Conservation (phyloP, 2,797 vertebrate species). For the Oceanodroma leucorhoa region DNA sequence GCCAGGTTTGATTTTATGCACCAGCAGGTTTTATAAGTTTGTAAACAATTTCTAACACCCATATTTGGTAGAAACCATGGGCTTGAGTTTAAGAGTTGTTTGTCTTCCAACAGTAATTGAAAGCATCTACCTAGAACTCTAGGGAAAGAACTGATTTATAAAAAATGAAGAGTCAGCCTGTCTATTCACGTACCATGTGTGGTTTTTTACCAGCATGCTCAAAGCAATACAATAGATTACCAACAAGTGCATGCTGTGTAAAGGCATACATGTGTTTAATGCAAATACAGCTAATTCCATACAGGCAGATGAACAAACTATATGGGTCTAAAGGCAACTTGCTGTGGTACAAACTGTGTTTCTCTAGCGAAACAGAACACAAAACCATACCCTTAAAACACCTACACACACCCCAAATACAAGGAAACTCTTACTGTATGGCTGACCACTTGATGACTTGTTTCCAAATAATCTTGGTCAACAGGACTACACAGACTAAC, state of each 20-base stretch:
- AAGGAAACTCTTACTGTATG: background rate
- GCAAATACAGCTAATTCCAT: background rate
- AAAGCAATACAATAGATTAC: background rate
- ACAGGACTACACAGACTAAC: background rate
- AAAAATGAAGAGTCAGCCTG: background rate
- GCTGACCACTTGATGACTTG: background rate
- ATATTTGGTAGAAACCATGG: background rate
- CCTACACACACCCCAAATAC: background rate
- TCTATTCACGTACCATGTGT: background rate
- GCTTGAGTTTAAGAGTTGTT: background rate
- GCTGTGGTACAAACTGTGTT: background rate
- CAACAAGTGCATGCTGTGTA: background rate
- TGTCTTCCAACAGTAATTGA: background rate
- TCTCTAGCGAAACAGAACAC: background rate
- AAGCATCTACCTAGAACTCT: background rate
- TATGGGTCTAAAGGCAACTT: background rate
- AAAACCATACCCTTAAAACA: background rate
- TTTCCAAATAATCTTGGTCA: background rate
- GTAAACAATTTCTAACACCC: background rate
- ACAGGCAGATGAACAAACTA: background rate
- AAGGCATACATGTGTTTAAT: background rate
- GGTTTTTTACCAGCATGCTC: background rate
- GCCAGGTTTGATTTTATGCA: background rate
- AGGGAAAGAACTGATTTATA: background rate
- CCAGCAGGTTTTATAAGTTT: background rate